These are phyloP conservation scores for Ornithoptera priamus DNA, from an alignment of 2,888 invertebrate genomes.

Conservation along the genomic window DNA sequence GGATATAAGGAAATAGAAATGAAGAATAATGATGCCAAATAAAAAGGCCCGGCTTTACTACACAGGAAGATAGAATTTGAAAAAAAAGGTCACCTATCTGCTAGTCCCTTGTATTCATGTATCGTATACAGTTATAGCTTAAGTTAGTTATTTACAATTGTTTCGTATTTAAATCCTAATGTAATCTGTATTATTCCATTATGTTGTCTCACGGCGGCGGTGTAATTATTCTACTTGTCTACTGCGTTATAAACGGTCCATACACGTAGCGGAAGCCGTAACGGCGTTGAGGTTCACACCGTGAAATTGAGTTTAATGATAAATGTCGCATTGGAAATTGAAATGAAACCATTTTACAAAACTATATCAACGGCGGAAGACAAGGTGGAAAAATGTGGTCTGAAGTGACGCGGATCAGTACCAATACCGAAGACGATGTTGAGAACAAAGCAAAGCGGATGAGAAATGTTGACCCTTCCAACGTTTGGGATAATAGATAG, in stretches of 20 bases:
- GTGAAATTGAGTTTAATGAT: constrained; percentile 28
- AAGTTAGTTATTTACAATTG: neutral
- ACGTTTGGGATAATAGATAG: too few relatives aligned
- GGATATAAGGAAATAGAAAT: too few relatives aligned
- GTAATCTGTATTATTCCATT: neutral
- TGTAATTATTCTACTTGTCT: constrained; percentile 25
- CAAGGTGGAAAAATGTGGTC: too few relatives aligned
- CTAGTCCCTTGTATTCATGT: neutral
- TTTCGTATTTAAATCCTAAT: constrained; percentile 1
- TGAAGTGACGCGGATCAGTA: too few relatives aligned
- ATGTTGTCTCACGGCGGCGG: neutral
- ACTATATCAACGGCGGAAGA: neutral
- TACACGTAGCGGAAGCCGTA: constrained; percentile 19
- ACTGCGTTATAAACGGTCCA: constrained; percentile 13
- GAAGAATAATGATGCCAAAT: too few relatives aligned
- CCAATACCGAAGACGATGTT: too few relatives aligned
- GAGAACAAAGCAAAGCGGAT: too few relatives aligned
- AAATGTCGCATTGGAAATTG: constrained; percentile 11
- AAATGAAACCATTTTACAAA: neutral
- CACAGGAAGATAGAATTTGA: too few relatives aligned
- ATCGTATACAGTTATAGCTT: neutral
- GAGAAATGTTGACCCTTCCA: too few relatives aligned
- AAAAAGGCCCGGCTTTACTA: too few relatives aligned
- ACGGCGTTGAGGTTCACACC: constrained; percentile 16
- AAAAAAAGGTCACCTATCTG: too few relatives aligned